phyloP scores from a whole-genome alignment of 2,113 vertebrate genomes.

The Thunnus maccoyii region DNA sequence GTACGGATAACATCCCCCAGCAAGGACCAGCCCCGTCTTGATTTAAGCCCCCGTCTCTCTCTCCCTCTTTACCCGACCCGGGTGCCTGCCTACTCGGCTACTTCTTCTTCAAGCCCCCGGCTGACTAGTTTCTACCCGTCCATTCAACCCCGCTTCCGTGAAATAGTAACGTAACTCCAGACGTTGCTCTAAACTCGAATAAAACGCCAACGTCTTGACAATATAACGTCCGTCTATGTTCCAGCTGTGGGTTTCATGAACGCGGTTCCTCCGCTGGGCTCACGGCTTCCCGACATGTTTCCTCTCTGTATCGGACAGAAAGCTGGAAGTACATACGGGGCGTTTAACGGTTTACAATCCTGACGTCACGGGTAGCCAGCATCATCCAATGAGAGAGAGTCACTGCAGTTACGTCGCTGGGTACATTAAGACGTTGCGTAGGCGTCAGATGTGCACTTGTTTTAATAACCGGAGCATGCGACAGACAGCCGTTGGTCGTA shows the following conservation, averaged over 20 bases:
- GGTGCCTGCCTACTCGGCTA: constrained; percentile 36
- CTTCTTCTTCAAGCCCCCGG: constrained; percentile 41
- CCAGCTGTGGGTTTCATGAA: constrained; percentile 36
- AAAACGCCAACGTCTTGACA: neutral
- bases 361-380: constrained; percentile 39
- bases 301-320: constrained; percentile 13
- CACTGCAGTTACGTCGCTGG: no score
- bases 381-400: constrained; percentile 33
- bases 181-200: neutral
- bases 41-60: constrained; percentile 33
- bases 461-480: neutral
- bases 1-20: constrained; percentile 94
- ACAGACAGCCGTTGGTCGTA: no score
- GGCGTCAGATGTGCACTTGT: neutral
- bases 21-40: constrained; percentile 39
- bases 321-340: constrained; percentile 67
- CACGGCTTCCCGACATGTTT: constrained; percentile 76
- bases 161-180: neutral
- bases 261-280: constrained; percentile 66
- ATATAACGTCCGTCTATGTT: constrained; percentile 43
- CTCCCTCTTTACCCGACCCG: constrained; percentile 7
- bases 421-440: neutral
- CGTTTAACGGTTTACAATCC: constrained; percentile 19
- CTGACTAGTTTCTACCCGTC: constrained; percentile 52
- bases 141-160: constrained; percentile 51